These are phyloP conservation scores for Sarotherodon lohbergeri DNA, from an alignment of 2,113 vertebrate species.

Conservation along the genomic window DNA sequence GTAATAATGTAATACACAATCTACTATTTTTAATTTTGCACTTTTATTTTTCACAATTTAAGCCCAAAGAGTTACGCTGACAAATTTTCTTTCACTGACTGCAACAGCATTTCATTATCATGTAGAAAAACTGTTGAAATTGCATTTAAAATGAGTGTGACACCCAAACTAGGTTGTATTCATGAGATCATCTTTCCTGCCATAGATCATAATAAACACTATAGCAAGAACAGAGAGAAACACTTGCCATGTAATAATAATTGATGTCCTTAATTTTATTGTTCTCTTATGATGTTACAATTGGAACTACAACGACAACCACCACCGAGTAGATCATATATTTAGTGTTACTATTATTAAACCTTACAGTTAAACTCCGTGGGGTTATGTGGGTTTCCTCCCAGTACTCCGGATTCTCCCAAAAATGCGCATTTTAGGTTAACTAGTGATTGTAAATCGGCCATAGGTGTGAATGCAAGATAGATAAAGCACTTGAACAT, in stretches of 20 bases:
- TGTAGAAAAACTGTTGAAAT: background rate
- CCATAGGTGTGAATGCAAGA: background rate
- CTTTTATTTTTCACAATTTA: background rate
- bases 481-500: background rate
- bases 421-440: background rate
- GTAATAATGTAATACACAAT: background rate
- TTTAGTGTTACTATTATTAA: background rate
- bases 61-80: background rate
- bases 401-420: background rate
- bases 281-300: background rate
- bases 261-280: background rate
- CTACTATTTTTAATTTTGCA: background rate
- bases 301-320: background rate
- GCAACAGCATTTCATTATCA: background rate
- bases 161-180: background rate
- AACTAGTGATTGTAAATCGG: background rate
- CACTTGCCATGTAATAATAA: background rate
- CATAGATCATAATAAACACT: background rate
- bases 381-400: background rate
- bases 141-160: background rate
- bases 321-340: background rate
- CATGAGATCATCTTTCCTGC: background rate
- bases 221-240: rapidly evolving
- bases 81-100: background rate
- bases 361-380: background rate